These are phyloP conservation scores for Eilema sororculum DNA, from an alignment of 2,888 invertebrate genomes.

Conservation along the genomic window DNA sequence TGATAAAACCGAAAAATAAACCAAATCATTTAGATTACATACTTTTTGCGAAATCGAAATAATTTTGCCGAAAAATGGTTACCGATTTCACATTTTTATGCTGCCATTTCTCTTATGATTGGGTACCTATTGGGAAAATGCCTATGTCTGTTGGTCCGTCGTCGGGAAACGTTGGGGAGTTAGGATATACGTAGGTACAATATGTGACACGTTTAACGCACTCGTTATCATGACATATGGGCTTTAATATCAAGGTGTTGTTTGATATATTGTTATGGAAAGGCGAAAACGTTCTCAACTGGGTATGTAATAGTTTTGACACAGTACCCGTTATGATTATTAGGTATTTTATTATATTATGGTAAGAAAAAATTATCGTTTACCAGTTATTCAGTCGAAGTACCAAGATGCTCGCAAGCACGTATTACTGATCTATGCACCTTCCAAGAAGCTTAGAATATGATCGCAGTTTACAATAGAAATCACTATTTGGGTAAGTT, in stretches of 20 bases:
- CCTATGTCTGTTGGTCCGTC: slow-evolving; percentile 25
- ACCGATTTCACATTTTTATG: slow-evolving; percentile 45
- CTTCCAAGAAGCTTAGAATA: background rate
- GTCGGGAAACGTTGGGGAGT: slow-evolving; percentile 27
- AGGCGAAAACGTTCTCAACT: background rate
- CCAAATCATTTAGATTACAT: slow-evolving; percentile 6
- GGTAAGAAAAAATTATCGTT: too few species aligned
- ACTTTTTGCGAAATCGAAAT: slow-evolving; percentile 34
- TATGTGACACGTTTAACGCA: slow-evolving; percentile 49
- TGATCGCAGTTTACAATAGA: too few species aligned
- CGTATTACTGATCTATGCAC: background rate
- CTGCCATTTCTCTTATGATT: slow-evolving; percentile 39
- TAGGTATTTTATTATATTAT: too few species aligned
- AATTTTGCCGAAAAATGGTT: slow-evolving; percentile 37
- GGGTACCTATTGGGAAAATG: slow-evolving; percentile 29
- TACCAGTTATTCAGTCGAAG: too few species aligned
- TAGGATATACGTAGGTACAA: slow-evolving; percentile 37
- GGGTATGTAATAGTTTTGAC: background rate
- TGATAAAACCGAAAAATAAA: slow-evolving; percentile 17
- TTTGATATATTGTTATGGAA: slow-evolving; percentile 22
- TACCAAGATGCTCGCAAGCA: background rate
- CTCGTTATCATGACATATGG: slow-evolving; percentile 50
- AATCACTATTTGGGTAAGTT: too few species aligned
- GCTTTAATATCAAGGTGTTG: slow-evolving; percentile 39
- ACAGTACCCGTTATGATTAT: background rate